A percentile compares a stretch with the other conserved stretches of the same genome.
phyloP scores from a whole-genome alignment of 1,140 invertebrate species.

The Danaus melanippus region DNA sequence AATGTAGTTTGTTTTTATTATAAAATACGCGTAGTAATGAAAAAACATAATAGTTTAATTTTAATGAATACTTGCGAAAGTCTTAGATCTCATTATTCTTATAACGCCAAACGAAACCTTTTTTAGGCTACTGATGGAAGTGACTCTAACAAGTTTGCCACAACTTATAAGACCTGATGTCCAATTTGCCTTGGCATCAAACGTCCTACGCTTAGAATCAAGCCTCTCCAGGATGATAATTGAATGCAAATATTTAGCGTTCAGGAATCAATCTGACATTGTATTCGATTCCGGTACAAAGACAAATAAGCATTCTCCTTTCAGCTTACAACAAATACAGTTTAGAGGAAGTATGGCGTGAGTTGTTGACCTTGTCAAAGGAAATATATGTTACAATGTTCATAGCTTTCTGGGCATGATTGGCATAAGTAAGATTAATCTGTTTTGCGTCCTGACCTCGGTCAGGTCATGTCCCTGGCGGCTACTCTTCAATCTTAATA shows the following conservation, averaged over 20 bases:
- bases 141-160: constrained; percentile 31
- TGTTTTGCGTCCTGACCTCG: background rate
- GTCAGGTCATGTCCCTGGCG: no score
- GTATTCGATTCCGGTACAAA: constrained; percentile 17
- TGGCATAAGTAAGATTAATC: background rate
- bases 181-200: constrained; percentile 30
- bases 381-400: constrained; percentile 1
- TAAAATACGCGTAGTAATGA: no score
- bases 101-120: background rate
- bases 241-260: constrained; percentile 28
- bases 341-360: constrained; percentile 34
- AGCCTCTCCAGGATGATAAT: constrained; percentile 38
- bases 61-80: no score
- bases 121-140: constrained; percentile 34
- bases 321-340: constrained; percentile 37
- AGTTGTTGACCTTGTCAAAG: constrained; percentile 13
- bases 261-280: constrained; percentile 34
- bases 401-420: background rate
- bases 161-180: constrained; percentile 29
- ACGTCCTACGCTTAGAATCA: constrained; percentile 30
- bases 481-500: no score
- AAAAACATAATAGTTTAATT: no score
- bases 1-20: no score
- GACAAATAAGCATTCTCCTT: constrained; percentile 34
- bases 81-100: no score